Evolutionary conservation across 2,888 invertebrate species (phyloP).

Genomic region (Mayetiola destructor): DNA sequence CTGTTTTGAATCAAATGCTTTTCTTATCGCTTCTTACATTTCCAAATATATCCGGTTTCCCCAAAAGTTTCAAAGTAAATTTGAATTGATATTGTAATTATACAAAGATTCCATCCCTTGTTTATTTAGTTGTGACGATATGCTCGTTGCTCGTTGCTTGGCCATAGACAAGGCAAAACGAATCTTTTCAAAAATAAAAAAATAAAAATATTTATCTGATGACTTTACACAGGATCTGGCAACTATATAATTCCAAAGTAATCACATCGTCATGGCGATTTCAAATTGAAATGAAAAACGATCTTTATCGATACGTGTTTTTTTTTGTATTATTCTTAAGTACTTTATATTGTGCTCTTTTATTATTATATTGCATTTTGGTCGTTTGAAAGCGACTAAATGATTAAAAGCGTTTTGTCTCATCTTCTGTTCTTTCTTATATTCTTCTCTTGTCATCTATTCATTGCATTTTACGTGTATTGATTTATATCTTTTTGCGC

Average conservation of each 20-base stretch:
- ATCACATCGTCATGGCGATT: not conserved
- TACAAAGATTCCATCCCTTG: not conserved
- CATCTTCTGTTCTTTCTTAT: too few species aligned
- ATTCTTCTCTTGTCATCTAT: too few species aligned
- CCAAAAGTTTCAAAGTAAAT: too few species aligned
- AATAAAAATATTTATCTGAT: not conserved
- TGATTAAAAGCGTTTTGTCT: not conserved
- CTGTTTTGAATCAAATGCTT: too few species aligned
- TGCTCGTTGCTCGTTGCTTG: too few species aligned
- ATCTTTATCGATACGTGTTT: not conserved
- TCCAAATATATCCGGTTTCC: too few species aligned
- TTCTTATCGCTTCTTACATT: too few species aligned
- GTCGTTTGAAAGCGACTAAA: too few species aligned
- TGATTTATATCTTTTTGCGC: too few species aligned
- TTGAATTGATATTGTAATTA: constrained; percentile 8
- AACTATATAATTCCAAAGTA: not conserved
- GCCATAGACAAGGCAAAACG: not conserved
- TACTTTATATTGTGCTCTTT: not conserved
- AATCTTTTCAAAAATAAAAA: not conserved
- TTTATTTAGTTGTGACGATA: constrained; percentile 10
- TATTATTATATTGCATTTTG: not conserved
- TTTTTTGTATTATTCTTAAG: not conserved
- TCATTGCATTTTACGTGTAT: too few species aligned
- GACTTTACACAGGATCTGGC: not conserved
- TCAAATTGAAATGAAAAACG: not conserved